Conservation (phyloP, 2,113 vertebrate genomes). For the Rousettus leschenaultii region DNA sequence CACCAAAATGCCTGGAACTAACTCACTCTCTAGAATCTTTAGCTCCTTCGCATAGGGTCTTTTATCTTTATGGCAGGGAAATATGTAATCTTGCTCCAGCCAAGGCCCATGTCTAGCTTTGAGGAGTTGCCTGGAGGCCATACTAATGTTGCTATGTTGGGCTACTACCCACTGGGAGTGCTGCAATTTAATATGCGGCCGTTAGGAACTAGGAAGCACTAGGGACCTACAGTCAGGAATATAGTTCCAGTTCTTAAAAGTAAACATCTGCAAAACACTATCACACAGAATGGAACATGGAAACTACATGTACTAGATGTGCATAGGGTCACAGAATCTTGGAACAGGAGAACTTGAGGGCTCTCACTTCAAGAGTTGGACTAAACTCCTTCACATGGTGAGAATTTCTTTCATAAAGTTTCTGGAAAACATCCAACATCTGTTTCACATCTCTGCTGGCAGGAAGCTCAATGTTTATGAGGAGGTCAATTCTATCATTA, state of each 20-base stretch:
- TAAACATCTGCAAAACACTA: not conserved
- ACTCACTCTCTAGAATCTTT: not conserved
- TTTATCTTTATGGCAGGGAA: not conserved
- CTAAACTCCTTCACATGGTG: not conserved
- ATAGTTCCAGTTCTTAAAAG: not conserved
- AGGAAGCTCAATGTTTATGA: not conserved
- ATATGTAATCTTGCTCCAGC: not conserved
- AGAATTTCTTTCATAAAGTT: not conserved
- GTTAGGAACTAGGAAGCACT: not conserved
- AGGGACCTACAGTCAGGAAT: not conserved
- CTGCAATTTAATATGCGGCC: not conserved
- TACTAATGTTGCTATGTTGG: not conserved
- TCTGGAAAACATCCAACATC: not conserved
- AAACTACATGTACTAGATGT: not conserved
- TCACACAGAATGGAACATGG: not conserved
- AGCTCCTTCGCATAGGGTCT: not conserved
- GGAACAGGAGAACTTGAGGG: not conserved
- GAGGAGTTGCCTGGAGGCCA: not conserved
- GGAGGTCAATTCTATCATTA: not conserved
- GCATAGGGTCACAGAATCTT: not conserved
- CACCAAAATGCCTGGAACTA: not conserved
- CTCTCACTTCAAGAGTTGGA: not conserved
- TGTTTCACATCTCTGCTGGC: not conserved
- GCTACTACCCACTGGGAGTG: too few species aligned
- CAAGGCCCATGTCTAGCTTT: not conserved